Base-by-base conservation (phyloP, 2,888 invertebrate genomes). In the Amphimallon solstitiale region DNA sequence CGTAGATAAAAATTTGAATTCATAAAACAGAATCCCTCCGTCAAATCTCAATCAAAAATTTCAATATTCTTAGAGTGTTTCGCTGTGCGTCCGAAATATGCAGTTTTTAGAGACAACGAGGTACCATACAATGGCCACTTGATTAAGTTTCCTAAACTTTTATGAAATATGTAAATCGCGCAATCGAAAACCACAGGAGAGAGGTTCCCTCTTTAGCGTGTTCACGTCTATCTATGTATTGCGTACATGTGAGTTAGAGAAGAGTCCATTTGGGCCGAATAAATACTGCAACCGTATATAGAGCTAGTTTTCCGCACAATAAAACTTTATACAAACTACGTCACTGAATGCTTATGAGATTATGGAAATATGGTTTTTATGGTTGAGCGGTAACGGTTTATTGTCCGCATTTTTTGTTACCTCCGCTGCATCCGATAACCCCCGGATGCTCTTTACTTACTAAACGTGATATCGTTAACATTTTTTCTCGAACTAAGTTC, bases 131-230 rank as follows among this genome's bases (percentile, higher is more conserved):
- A 63, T 38, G 54, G 70, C 67, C 67, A 60, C 66, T 61, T 63
- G 70, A 77, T 77, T 74, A 76, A 74, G 75, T 75, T 69, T 72
- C 70, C 66, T 71, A 78, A 79, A 79, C 76, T 80, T 80, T 79
- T 79, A 78, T 78, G 79, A 79, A 79, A 80, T 80, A 80, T 81
- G 80, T 76, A 79, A 81, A 81, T 80, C 71, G 72, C 69, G 74
- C 76, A 75, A 78, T 77, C 73, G 76, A 72, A 70, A 74, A 69
- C 73, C 76, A 67, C 74, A 66, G 70, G 76, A 73, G 76, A 73
- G 60, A 65, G 65, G 56, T 68, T 65, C 56, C 63, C 63, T 49
- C 48, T 19, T 66, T 62, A 66, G 19, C 60, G 63, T 49, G 61
- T 63, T 40, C 61, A 46, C 56, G 68, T 67, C 60, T 12, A 66